Evolutionary conservation across 2,888 invertebrate species (phyloP), one percentile per base, ranked within the genome.

Genomic region (Phasia obesa): DNA sequence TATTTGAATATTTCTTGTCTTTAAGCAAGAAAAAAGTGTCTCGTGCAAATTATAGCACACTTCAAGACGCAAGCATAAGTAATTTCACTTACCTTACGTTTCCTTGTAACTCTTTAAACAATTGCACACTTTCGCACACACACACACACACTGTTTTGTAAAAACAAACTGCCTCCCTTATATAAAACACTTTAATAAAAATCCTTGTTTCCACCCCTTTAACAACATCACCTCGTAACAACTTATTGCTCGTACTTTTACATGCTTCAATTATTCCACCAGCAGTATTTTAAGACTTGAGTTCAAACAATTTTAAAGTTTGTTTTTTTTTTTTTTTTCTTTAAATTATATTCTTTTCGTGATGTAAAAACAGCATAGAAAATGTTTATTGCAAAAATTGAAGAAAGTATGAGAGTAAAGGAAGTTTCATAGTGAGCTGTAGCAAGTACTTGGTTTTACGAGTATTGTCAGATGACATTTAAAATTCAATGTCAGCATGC

Each of bases 381-480:
- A 23, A 35, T 59, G 49, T 49, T 42, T 3, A 19, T 42, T 19
- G 21, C 25, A 38, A 21, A 55, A 64, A 23, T 55, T 9, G 1
- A 6, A 19, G 35, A 53, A 13, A 62, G 38, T 44, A 15, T 19
- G 47, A 49, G 35, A 21, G 23, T n/a, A 0, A 17, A 13, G 17
- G 3, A 2, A n/a, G 51, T 21, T 35, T 38, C 25, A 6, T 38
- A 53, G 38, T 25, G 42, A 44, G n/a, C 47, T 11, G 60, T 27
- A 25, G 42, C n/a, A n/a, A n/a, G n/a, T 49, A 13, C 1, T 53
- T 23, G 19, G 6, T 53, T 55, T 31, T 64, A 59, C 38, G 27
- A 76, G 35, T 78, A 79, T 79, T 83, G 82, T 79, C 78, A 71
- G 60, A 79, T 78, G 70, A 70, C 65, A 78, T 78, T 67, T 65